Evolutionary conservation across 2,888 invertebrate genomes (phyloP).

Genomic region (Pristionchus entomophagus): DNA sequence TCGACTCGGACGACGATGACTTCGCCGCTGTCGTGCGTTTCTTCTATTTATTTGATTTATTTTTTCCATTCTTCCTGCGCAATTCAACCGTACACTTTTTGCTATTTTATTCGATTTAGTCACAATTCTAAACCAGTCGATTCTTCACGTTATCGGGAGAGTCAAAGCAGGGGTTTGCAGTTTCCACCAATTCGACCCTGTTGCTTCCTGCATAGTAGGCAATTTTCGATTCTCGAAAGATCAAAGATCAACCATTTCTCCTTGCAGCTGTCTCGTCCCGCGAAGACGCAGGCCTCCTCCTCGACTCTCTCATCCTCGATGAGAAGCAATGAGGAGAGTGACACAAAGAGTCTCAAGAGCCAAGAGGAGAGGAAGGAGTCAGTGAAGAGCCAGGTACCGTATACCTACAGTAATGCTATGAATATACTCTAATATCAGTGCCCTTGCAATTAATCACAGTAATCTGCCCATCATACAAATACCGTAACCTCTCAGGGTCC

Average conservation of each 20-base stretch:
- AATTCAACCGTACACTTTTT: too few species aligned
- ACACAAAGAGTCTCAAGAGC: neutral
- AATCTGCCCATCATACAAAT: too few species aligned
- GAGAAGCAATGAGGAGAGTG: conserved; percentile 29
- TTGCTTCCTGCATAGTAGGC: too few species aligned
- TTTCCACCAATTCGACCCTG: too few species aligned
- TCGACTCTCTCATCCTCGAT: conserved; percentile 24
- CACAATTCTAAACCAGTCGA: too few species aligned
- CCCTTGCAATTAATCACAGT: too few species aligned
- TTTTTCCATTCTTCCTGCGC: too few species aligned
- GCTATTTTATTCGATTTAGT: too few species aligned
- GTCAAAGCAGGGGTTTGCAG: too few species aligned
- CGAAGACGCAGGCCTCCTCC: neutral
- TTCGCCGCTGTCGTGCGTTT: conserved; percentile 14
- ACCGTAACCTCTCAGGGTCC: neutral
- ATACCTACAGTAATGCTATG: neutral
- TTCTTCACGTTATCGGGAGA: too few species aligned
- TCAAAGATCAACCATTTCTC: neutral
- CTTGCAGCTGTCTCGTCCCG: conserved; percentile 18
- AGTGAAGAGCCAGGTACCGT: neutral
- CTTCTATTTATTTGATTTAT: neutral
- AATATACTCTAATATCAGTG: too few species aligned
- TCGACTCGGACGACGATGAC: conserved; percentile 44
- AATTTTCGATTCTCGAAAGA: too few species aligned
- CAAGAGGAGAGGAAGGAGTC: conserved; percentile 10